Evolutionary conservation across 2,888 invertebrate species (phyloP).

Genomic region (Diarsia brunnea): DNA sequence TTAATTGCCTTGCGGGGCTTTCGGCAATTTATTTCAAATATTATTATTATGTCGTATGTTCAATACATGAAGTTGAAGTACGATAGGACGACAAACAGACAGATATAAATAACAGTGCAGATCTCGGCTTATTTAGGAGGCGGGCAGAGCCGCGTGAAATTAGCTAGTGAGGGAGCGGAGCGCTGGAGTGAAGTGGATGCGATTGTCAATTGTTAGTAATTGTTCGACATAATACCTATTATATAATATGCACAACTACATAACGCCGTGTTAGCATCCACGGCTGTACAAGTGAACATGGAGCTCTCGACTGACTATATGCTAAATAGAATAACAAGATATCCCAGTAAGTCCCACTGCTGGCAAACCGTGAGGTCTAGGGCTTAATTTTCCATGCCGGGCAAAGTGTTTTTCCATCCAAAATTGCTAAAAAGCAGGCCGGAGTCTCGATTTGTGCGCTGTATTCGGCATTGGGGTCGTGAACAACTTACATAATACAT

Average conservation of each 20-base stretch:
- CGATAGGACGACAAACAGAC: constrained; percentile 15
- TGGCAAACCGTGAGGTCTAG: neutral
- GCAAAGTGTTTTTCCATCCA: neutral
- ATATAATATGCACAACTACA: neutral
- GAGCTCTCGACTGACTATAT: neutral
- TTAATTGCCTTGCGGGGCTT: neutral
- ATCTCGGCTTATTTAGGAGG: constrained; percentile 70
- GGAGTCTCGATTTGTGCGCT: neutral
- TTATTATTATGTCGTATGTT: neutral
- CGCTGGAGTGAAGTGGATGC: neutral
- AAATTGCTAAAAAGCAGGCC: neutral
- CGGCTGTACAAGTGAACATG: neutral
- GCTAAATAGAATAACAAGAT: neutral
- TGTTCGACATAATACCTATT: neutral
- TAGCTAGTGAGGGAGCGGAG: constrained; percentile 57
- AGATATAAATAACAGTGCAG: constrained; percentile 73
- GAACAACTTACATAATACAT: neutral
- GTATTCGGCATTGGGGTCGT: too few species aligned
- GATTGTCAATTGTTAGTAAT: neutral
- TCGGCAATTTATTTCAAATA: neutral
- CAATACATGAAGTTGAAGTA: neutral
- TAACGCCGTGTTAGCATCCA: neutral
- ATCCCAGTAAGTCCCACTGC: neutral
- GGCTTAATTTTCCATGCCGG: neutral
- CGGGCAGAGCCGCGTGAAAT: constrained; percentile 72